Conservation (phyloP, 1,140 invertebrate genomes). For the Hyles euphorbiae region DNA sequence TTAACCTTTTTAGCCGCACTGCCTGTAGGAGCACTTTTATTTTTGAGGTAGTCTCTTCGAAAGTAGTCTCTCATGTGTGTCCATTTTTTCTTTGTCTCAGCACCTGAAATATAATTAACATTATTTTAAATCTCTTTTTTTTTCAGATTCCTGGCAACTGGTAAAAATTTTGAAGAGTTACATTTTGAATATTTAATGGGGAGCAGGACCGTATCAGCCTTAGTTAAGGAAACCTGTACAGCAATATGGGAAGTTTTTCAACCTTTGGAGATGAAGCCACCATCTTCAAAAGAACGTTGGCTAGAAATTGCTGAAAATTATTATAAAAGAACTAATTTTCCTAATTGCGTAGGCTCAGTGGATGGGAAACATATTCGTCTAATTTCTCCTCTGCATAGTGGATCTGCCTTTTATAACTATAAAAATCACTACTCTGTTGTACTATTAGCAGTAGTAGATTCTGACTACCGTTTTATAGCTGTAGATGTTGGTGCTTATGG, state of each 20-base stretch:
- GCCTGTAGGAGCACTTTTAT: conserved; percentile 10
- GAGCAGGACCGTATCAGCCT: conserved; percentile 13
- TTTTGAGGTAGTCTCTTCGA: conserved; percentile 19
- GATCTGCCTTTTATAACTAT: conserved; percentile 69
- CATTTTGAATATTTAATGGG: conserved; percentile 12
- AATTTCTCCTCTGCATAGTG: conserved; percentile 41
- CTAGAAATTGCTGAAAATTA: too few relatives aligned
- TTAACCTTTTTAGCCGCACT: conserved; percentile 19
- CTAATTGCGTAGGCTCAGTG: conserved; percentile 16
- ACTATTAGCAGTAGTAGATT: conserved; percentile 56
- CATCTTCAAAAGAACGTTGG: too few relatives aligned
- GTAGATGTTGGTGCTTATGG: conserved; percentile 69
- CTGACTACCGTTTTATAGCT: conserved; percentile 62
- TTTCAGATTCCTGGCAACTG: conserved; percentile 22
- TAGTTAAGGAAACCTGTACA: conserved; percentile 23
- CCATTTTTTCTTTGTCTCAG: conserved; percentile 22
- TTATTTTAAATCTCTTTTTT: conserved; percentile 8
- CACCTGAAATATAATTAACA: conserved; percentile 18
- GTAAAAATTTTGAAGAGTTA: conserved; percentile 12
- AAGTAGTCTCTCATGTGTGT: conserved; percentile 24
- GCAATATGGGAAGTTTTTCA: neutral
- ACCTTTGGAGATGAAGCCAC: too few relatives aligned
- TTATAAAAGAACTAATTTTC: too few relatives aligned
- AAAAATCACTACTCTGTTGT: conserved; percentile 58
- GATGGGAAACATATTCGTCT: conserved; percentile 69